phyloP scores from a whole-genome alignment of 2,888 invertebrate genomes.

The Pemphredon lugubris region DNA sequence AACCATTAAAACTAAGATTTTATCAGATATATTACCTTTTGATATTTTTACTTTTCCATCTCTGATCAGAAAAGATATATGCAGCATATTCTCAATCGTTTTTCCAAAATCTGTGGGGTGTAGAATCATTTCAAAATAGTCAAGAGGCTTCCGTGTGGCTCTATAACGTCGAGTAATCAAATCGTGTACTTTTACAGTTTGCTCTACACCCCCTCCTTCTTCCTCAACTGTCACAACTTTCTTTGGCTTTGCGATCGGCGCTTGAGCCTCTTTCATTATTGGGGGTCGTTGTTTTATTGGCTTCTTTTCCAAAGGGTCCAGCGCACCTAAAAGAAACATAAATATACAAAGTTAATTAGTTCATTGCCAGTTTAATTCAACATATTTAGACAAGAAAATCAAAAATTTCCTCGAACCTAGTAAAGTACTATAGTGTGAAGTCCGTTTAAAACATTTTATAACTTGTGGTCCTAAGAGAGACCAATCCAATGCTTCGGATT shows the following conservation, averaged over 20 bases:
- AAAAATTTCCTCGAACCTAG: too few relatives aligned
- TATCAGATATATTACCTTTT: conserved; percentile 78
- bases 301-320: conserved; percentile 58
- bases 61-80: conserved; percentile 85
- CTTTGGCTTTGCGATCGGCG: conserved; percentile 79
- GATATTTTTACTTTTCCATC: conserved; percentile 83
- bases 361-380: too few relatives aligned
- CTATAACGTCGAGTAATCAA: conserved; percentile 76
- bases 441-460: conserved; percentile 56
- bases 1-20: background rate
- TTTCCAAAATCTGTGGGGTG: conserved; percentile 83
- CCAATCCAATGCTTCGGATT: conserved; percentile 67
- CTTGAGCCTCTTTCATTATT: background rate
- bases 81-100: conserved; percentile 86
- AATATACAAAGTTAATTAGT: too few relatives aligned
- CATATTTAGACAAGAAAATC: too few relatives aligned
- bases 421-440: conserved; percentile 65
- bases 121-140: conserved; percentile 84
- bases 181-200: conserved; percentile 82
- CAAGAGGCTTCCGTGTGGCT: conserved; percentile 80
- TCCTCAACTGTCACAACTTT: conserved; percentile 82
- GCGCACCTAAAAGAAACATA: conserved; percentile 63
- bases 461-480: conserved; percentile 64
- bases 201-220: conserved; percentile 83
- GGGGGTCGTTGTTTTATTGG: conserved; percentile 21